Conservation (phyloP, 2,888 invertebrate genomes). For the Eupeodes luniger region DNA sequence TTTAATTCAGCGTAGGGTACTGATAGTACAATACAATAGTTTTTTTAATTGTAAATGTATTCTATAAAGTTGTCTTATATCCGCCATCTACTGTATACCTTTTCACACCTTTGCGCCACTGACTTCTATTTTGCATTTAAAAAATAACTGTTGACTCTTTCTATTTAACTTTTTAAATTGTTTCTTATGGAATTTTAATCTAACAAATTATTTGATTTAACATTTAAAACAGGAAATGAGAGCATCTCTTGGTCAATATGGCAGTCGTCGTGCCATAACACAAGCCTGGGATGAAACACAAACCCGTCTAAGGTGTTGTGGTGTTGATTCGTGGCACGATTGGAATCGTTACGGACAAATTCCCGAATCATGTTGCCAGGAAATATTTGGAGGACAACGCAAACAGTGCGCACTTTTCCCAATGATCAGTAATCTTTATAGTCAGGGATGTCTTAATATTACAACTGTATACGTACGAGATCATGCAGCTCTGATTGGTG, state of each 20-base stretch:
- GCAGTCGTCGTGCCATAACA: constrained; percentile 88
- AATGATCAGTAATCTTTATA: constrained; percentile 85
- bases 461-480: constrained; percentile 89
- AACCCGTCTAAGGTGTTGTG: constrained; percentile 92
- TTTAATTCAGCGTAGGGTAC: too few relatives aligned
- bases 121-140: too few relatives aligned
- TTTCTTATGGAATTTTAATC: too few relatives aligned
- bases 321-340: constrained; percentile 90
- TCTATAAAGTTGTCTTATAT: too few relatives aligned
- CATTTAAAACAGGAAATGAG: constrained; percentile 87
- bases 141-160: too few relatives aligned
- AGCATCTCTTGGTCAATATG: constrained; percentile 90
- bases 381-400: constrained; percentile 85
- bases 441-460: constrained; percentile 90
- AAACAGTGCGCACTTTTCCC: constrained; percentile 83
- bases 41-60: too few relatives aligned
- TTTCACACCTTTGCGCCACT: too few relatives aligned
- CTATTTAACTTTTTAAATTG: too few relatives aligned
- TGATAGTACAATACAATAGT: too few relatives aligned
- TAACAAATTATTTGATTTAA: too few relatives aligned
- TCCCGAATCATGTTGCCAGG: constrained; percentile 91
- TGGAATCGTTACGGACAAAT: constrained; percentile 90
- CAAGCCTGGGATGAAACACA: constrained; percentile 96
- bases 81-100: too few relatives aligned
- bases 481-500: constrained; percentile 92